These are phyloP conservation scores for Sisor rabdophorus DNA, from an alignment of 2,113 vertebrate species.

Conservation along the genomic window DNA sequence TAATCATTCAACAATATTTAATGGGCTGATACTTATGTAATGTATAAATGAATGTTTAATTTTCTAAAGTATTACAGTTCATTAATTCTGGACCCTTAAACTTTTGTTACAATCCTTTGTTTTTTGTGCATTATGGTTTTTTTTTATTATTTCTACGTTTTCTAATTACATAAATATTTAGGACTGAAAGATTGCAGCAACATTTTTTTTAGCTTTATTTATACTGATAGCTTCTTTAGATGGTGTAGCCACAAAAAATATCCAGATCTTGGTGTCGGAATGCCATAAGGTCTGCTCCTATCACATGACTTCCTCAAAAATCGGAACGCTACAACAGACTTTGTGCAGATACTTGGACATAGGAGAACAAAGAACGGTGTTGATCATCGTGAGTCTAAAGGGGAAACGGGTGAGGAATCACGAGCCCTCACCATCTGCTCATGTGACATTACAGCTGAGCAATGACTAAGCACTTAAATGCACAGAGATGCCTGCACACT, in stretches of 20 bases:
- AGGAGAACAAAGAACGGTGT: constrained; percentile 32
- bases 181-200: not conserved
- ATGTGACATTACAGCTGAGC: not conserved
- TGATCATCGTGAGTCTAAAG: constrained; percentile 13
- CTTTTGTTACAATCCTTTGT: not conserved
- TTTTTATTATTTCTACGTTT: not conserved
- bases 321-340: not conserved
- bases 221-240: not conserved
- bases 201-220: not conserved
- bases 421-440: constrained; percentile 12
- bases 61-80: not conserved
- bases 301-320: constrained; percentile 24
- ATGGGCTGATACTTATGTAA: not conserved
- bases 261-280: not conserved
- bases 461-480: constrained; percentile 10
- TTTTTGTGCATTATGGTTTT: no score
- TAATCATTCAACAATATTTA: no score
- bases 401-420: constrained; percentile 14
- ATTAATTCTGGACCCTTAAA: not conserved
- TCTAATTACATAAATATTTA: not conserved
- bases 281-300: not conserved
- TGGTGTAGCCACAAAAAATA: not conserved
- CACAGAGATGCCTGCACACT: not conserved
- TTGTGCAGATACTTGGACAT: not conserved
- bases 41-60: not conserved